These are phyloP conservation scores for Zaprionus gabonicus DNA, from an alignment of 1,140 invertebrate genomes.

Conservation along the genomic window DNA sequence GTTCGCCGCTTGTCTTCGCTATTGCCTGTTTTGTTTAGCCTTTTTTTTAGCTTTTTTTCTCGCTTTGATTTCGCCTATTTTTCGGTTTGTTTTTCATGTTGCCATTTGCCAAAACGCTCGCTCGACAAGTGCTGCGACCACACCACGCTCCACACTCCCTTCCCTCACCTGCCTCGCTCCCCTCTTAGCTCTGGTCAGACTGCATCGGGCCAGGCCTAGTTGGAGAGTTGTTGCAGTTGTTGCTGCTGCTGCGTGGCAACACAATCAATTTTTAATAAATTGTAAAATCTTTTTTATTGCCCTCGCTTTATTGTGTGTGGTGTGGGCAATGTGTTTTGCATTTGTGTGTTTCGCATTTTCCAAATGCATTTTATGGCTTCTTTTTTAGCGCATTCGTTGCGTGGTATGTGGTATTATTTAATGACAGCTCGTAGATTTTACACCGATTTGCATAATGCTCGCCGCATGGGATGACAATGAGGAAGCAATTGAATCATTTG, in stretches of 20 bases:
- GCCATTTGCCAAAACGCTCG: constrained; percentile 59
- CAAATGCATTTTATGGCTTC: constrained; percentile 39
- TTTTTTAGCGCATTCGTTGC: constrained; percentile 60
- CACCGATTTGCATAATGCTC: constrained; percentile 46
- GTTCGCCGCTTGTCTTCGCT: constrained; percentile 54
- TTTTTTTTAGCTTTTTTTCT: constrained; percentile 20
- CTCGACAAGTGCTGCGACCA: constrained; percentile 61
- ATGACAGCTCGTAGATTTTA: constrained; percentile 64
- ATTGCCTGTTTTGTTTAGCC: neutral
- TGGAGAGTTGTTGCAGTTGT: constrained; percentile 24
- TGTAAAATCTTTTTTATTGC: constrained; percentile 61
- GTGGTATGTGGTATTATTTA: constrained; percentile 58
- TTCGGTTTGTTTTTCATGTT: constrained; percentile 57
- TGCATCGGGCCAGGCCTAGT: constrained; percentile 24
- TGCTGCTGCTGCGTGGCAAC: constrained; percentile 68
- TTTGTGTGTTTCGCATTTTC: constrained; percentile 47
- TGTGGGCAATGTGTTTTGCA: constrained; percentile 65
- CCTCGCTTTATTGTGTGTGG: constrained; percentile 21
- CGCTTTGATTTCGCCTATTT: constrained; percentile 34
- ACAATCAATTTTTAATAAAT: constrained; percentile 82
- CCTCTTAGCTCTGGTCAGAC: constrained; percentile 2
- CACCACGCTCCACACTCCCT: constrained; percentile 14
- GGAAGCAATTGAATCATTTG: constrained; percentile 39
- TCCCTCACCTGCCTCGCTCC: neutral
- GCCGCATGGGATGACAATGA: constrained; percentile 18